A percentile compares a stretch with the other conserved stretches of the same genome.
These are phyloP conservation scores for Axinella damicornis DNA, from an alignment of 37 sponge, comb jelly and placozoan genomes.

Conservation along the genomic window DNA sequence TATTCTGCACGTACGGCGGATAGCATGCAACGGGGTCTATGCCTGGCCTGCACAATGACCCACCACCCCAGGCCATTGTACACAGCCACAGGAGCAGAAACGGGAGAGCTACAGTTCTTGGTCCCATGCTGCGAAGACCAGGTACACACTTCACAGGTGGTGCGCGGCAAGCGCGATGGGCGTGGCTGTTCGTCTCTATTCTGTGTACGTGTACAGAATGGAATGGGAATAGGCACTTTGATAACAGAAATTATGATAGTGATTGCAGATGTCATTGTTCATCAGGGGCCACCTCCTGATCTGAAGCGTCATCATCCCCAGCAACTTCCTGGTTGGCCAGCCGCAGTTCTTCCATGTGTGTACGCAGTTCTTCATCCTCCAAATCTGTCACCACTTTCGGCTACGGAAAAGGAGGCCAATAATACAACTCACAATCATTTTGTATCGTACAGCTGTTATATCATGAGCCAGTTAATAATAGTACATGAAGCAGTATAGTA, in stretches of 20 bases:
- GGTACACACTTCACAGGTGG: background rate
- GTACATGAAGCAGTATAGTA: too few relatives aligned
- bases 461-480: too few relatives aligned
- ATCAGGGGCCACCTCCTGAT: constrained; percentile 63
- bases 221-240: too few relatives aligned
- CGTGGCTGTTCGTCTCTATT: too few relatives aligned
- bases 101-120: too few relatives aligned
- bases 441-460: too few relatives aligned
- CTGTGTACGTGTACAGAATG: too few relatives aligned
- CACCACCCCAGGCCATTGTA: too few relatives aligned
- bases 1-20: constrained; percentile 19
- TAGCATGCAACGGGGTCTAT: constrained; percentile 11
- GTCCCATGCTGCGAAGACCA: background rate
- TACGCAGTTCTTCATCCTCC: constrained; percentile 90
- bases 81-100: too few relatives aligned
- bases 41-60: background rate
- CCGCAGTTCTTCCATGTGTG: constrained; percentile 90
- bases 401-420: constrained; percentile 29
- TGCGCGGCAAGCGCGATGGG: too few relatives aligned
- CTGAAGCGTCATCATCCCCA: constrained; percentile 91
- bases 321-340: constrained; percentile 86
- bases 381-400: constrained; percentile 96
- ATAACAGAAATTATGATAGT: background rate
- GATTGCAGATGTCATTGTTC: background rate
- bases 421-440: background rate